Evolutionary conservation across 2,113 vertebrate genomes (phyloP).

Genomic region (Mesembrinibis cayennensis): DNA sequence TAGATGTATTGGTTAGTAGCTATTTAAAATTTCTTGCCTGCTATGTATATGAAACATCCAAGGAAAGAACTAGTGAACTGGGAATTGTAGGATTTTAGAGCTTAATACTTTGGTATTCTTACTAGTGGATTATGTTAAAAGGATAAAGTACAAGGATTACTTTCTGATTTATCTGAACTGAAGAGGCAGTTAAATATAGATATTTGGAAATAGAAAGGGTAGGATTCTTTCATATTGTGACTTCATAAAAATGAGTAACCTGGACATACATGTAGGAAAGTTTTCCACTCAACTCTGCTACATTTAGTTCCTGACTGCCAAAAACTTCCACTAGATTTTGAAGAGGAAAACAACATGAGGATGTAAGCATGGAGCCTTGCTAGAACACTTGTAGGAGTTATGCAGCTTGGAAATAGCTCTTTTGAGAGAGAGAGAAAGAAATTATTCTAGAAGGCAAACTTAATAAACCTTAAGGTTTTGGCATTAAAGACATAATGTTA

Average conservation of each 20-base stretch:
- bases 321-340: neutral
- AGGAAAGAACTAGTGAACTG: neutral
- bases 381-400: neutral
- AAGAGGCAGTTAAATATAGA: neutral
- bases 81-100: neutral
- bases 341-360: neutral
- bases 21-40: neutral
- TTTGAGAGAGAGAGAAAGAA: neutral
- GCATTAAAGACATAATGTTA: neutral
- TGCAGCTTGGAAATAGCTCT: neutral
- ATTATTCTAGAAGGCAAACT: neutral
- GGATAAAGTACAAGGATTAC: neutral
- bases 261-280: neutral
- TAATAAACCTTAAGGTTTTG: neutral
- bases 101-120: neutral
- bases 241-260: neutral
- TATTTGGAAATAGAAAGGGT: neutral
- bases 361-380: neutral
- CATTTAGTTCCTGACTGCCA: neutral
- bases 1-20: neutral
- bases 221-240: neutral
- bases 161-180: neutral
- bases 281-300: neutral
- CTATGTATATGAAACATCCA: neutral
- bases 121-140: neutral